Percentiles rank a stretch among this genome's conserved stretches.
phyloP scores from a whole-genome alignment of 23 tunicate genomes.

The Trididemnum miniatum region DNA sequence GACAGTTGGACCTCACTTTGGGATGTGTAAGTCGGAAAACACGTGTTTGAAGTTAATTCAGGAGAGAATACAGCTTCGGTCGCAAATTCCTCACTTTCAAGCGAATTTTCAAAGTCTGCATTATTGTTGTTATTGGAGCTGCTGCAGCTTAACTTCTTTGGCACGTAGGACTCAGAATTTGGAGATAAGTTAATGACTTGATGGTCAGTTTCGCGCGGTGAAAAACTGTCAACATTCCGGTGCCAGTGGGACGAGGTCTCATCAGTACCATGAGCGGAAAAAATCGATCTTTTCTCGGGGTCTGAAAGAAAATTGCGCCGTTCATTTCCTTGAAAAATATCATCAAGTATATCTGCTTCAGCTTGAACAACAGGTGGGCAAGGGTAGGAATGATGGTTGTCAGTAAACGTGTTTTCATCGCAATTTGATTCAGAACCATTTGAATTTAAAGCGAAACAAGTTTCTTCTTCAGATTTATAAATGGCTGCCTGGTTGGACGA shows the following conservation, averaged over 20 bases:
- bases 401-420: background rate
- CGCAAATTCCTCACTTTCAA: background rate
- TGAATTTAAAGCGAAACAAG: background rate
- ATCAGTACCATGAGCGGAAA: background rate
- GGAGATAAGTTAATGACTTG: background rate
- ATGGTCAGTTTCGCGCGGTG: background rate
- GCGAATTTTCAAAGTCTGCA: background rate
- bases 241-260: background rate
- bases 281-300: background rate
- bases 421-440: background rate
- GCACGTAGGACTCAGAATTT: background rate
- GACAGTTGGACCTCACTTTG: background rate
- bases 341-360: background rate
- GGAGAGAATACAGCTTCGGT: background rate
- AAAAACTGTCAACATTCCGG: background rate
- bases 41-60: background rate
- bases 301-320: background rate
- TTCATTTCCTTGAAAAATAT: slow-evolving; percentile 4
- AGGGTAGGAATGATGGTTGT: background rate
- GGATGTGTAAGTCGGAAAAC: background rate
- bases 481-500: background rate
- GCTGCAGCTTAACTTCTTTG: background rate
- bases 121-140: slow-evolving; percentile 24
- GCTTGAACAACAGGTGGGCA: background rate
- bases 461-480: background rate